Evolutionary conservation across 1,140 invertebrate genomes (phyloP), one percentile per base, ranked within the genome.

Genomic region (Pinna nobilis): DNA sequence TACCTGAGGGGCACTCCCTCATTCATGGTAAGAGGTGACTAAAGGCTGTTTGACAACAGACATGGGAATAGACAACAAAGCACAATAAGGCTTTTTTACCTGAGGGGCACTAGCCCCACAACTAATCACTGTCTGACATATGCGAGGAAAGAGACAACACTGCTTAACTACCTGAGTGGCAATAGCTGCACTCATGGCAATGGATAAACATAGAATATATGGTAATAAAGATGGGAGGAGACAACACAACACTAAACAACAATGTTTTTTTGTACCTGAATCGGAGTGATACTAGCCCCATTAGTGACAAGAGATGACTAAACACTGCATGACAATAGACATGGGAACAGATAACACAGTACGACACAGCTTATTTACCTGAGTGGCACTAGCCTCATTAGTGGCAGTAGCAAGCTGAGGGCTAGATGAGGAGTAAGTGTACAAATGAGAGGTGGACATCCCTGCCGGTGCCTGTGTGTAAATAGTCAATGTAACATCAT

Each of bases 371-470:
- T 13, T 13, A 53, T 30, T 59, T 70, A 86, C 84, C 82, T 85
- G 85, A 33, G 75, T 69, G 49, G 76, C 64, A 39, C 78, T 61
- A 51, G 71, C 67, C 49, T 78, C 70, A 37, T 82, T 81, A 41
- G 82, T 74, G 35, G 80, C 74, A 59, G 84, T 84, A 51, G 85
- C 85, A 70, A 87, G 74, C 70, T 89, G 87, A 76, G 84, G 92
- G 91, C 79, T 92, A 91, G 88, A 94, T 89, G 91, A 94, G 91
- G 84, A 94, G 91, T 88, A 89, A 23, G 87, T 93, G 90, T 95
- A 94, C 88, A 95, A 92, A 89, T 95, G 94, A 81, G 94, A 94
- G 77, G 94, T 94, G 78, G 94, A 95, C 94, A 95, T 95, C 86
- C 94, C 94, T 86, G 94, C 94, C 81, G 94, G 95, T 84, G 95